Conservation (phyloP, 2,113 vertebrate species). For the Otocyon megalotis region DNA sequence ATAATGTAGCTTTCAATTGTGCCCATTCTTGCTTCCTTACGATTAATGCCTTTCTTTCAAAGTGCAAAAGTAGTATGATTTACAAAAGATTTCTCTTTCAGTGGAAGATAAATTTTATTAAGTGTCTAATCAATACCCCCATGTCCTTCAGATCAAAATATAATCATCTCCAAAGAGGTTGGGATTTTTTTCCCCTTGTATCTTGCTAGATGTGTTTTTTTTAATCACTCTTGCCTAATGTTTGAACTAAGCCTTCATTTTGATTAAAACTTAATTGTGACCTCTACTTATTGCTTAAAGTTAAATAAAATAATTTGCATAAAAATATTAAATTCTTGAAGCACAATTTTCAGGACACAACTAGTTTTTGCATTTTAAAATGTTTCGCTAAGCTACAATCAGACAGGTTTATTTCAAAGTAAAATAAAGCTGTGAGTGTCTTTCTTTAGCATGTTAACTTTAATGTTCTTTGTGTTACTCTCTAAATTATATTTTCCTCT, state of each 20-base stretch:
- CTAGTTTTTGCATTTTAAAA: conserved; percentile 76
- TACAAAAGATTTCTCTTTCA: conserved; percentile 84
- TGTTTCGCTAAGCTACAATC: conserved; percentile 56
- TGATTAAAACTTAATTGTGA: conserved; percentile 85
- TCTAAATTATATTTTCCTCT: conserved; percentile 73
- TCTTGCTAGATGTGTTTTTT: conserved; percentile 69
- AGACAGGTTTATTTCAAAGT: conserved; percentile 54
- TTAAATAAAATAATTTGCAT: conserved; percentile 89
- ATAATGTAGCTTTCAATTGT: conserved; percentile 88
- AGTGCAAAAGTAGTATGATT: conserved; percentile 87
- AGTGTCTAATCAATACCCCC: conserved; percentile 78
- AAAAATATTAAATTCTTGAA: conserved; percentile 88
- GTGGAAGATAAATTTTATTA: conserved; percentile 82
- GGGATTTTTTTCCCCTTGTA: conserved; percentile 78
- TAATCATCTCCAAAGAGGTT: conserved; percentile 79
- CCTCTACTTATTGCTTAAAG: conserved; percentile 90
- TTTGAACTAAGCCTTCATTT: conserved; percentile 82
- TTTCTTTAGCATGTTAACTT: background rate
- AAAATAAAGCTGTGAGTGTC: conserved; percentile 53
- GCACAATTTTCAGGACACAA: conserved; percentile 84
- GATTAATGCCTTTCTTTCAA: conserved; percentile 83
- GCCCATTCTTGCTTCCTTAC: conserved; percentile 79
- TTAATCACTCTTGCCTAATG: conserved; percentile 82
- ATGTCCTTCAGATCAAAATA: conserved; percentile 81
- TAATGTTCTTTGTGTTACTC: conserved; percentile 35